Percentiles rank a stretch among this genome's conserved stretches.
Conservation (phyloP, 2,888 invertebrate species). For the Lucinisca nassula region DNA sequence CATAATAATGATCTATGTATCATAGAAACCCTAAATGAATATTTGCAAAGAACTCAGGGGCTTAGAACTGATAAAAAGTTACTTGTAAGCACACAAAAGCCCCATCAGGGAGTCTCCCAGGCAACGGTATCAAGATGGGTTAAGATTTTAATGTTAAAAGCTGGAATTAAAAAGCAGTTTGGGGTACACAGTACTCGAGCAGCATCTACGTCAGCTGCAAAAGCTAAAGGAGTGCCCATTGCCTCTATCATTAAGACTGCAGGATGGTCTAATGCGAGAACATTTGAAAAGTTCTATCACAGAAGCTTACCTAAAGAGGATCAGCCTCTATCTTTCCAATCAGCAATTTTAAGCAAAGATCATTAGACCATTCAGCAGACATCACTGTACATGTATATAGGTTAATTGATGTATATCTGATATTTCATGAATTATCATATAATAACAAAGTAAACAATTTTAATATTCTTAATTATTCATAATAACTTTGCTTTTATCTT, state of each 20-base stretch:
- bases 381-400: no score
- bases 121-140: constrained; percentile 52
- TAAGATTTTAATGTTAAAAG: constrained; percentile 27
- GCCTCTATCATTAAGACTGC: not conserved
- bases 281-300: not conserved
- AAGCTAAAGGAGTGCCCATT: not conserved
- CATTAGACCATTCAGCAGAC: no score
- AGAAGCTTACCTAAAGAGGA: not conserved
- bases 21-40: constrained; percentile 16
- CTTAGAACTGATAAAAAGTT: constrained; percentile 22
- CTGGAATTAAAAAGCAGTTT: constrained; percentile 46
- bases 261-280: not conserved
- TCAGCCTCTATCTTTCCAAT: not conserved
- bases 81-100: constrained; percentile 32
- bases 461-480: no score
- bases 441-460: no score
- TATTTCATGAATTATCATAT: no score
- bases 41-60: constrained; percentile 24
- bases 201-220: constrained; percentile 28
- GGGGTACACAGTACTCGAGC: constrained; percentile 46
- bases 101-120: constrained; percentile 32
- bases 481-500: no score
- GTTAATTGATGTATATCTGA: no score
- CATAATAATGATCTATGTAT: constrained; percentile 35
- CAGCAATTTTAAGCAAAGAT: not conserved